A percentile compares a stretch with the other conserved stretches of the same genome.
phyloP scores from a whole-genome alignment of 2,797 vertebrate species.

The Natrix natrix region DNA sequence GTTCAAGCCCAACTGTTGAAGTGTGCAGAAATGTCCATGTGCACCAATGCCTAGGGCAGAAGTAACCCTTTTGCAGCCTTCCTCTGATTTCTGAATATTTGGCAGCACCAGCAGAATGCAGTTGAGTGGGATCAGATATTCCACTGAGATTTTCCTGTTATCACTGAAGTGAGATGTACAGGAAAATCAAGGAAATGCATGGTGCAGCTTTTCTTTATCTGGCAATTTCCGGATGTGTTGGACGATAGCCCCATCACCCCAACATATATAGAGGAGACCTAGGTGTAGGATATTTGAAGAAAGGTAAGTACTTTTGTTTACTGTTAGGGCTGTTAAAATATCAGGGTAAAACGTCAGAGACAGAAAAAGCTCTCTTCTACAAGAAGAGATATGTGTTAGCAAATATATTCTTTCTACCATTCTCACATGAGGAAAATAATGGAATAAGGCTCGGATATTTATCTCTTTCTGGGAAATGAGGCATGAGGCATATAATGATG shows the following conservation, averaged over 20 bases:
- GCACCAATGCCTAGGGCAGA: not conserved
- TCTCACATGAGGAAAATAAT: not conserved
- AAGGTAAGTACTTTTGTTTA: not conserved
- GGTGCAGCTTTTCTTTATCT: not conserved
- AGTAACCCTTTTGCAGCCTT: not conserved
- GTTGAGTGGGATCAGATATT: not conserved
- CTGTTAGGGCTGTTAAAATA: not conserved
- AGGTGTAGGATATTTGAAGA: not conserved
- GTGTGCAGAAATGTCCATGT: not conserved
- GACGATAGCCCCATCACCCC: not conserved
- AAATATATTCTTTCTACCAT: not conserved
- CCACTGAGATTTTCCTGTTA: not conserved
- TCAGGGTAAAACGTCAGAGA: not conserved
- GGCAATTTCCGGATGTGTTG: not conserved
- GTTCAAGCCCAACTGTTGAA: not conserved
- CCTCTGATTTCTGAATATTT: not conserved
- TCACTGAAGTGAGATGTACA: not conserved
- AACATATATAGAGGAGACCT: not conserved
- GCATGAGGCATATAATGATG: not conserved
- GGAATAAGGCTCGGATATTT: not conserved
- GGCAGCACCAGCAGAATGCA: not conserved
- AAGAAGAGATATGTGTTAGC: not conserved
- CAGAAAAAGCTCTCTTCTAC: not conserved
- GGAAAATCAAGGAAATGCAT: not conserved
- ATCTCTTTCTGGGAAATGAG: not conserved